Evolutionary conservation across 2,888 invertebrate species (phyloP).

Genomic region (Xestoiulus laeticollis): DNA sequence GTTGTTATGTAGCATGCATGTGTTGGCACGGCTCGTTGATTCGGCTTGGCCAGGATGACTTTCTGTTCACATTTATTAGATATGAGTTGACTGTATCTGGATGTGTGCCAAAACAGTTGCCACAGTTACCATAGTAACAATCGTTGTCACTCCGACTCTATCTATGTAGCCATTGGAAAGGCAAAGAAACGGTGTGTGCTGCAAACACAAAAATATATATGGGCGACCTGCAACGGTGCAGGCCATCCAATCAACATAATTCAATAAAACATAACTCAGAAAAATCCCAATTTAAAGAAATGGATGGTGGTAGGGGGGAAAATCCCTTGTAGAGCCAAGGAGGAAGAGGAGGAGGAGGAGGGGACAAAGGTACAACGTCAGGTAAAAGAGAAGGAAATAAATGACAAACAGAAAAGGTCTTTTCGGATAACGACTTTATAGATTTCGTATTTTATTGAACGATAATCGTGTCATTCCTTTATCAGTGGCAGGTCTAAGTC

Average conservation of each 20-base stretch:
- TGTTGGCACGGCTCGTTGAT: conserved; percentile 28
- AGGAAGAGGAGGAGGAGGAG: neutral
- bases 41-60: conserved; percentile 33
- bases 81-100: conserved; percentile 36
- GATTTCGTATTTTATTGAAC: neutral
- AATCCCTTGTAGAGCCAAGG: neutral
- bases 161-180: conserved; percentile 31
- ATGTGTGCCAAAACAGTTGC: conserved; percentile 45
- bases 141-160: conserved; percentile 45
- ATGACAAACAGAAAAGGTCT: neutral
- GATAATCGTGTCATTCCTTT: neutral
- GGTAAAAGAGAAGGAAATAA: conserved; percentile 3
- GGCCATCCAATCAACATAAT: conserved; percentile 33
- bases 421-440: neutral
- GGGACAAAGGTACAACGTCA: neutral
- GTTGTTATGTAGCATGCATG: conserved; percentile 19
- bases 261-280: conserved; percentile 22
- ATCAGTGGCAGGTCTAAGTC: neutral
- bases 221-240: neutral
- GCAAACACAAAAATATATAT: conserved; percentile 5
- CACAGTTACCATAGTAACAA: conserved; percentile 48
- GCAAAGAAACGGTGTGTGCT: neutral
- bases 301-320: neutral
- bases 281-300: neutral
- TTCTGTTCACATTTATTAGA: conserved; percentile 33